Evolutionary conservation across 2,113 vertebrate species (phyloP).

Genomic region (Pongo pygmaeus): DNA sequence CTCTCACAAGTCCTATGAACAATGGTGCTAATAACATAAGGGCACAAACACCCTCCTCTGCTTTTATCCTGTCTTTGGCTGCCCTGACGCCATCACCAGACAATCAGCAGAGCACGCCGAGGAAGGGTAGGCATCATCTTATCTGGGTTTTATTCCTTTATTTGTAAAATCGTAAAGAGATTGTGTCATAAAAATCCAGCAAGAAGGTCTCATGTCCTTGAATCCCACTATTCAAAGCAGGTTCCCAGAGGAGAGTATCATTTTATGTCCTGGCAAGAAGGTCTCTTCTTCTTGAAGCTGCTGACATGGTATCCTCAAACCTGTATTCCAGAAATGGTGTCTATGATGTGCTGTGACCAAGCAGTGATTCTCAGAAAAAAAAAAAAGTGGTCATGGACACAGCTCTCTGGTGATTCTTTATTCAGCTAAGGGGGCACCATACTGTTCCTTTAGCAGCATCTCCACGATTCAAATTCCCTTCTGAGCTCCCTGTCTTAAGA

Average conservation of each 20-base stretch:
- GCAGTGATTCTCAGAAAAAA: background rate
- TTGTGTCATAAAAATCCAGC: conserved; percentile 3
- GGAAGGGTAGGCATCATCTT: background rate
- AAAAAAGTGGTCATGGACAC: background rate
- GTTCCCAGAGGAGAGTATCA: background rate
- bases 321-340: background rate
- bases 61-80: background rate
- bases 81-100: background rate
- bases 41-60: background rate
- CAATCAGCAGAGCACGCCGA: background rate
- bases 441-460: too few species aligned
- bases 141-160: background rate
- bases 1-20: background rate
- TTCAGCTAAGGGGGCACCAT: too few species aligned
- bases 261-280: background rate
- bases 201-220: background rate
- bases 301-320: background rate
- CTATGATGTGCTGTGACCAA: background rate
- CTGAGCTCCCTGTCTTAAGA: conserved; percentile 75
- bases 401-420: background rate
- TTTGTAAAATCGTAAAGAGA: conserved; percentile 31
- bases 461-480: conserved; percentile 31
- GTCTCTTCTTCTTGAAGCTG: conserved; percentile 19
- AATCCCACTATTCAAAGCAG: background rate
- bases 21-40: background rate